These are phyloP conservation scores for Parauchenoglanis ngamensis DNA, from an alignment of 2,797 vertebrate genomes.

Conservation along the genomic window DNA sequence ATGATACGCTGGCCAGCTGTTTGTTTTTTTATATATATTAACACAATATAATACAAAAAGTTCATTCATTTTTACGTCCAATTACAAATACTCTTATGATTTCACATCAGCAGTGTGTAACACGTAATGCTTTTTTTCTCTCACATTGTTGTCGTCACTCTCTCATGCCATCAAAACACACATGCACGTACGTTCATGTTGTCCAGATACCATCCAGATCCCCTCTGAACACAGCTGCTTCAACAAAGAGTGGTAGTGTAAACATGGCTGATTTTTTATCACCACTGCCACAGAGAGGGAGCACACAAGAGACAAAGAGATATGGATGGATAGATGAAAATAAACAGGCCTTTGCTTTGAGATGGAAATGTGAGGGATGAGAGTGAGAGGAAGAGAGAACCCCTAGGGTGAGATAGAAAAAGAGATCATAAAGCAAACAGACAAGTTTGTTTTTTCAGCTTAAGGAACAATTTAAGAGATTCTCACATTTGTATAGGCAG, in stretches of 20 bases:
- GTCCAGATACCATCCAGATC: constrained; percentile 72
- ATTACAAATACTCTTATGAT: background rate
- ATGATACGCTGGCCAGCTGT: background rate
- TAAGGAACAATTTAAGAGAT: constrained; percentile 28
- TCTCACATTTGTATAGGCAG: constrained; percentile 16
- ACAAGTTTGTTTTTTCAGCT: constrained; percentile 44
- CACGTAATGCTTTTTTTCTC: constrained; percentile 25
- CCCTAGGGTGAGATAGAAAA: constrained; percentile 43
- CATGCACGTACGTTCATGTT: constrained; percentile 64
- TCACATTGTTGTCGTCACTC: constrained; percentile 43
- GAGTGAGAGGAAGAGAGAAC: constrained; percentile 39
- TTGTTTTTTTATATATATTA: background rate
- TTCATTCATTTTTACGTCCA: background rate
- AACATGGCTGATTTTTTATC: constrained; percentile 69
- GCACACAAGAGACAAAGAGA: constrained; percentile 28
- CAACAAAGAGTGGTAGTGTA: constrained; percentile 75
- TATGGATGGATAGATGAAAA: constrained; percentile 68
- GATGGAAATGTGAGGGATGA: constrained; percentile 63
- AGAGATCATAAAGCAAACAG: constrained; percentile 41
- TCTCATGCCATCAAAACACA: constrained; percentile 75
- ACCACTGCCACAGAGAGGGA: constrained; percentile 70
- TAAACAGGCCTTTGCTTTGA: constrained; percentile 74
- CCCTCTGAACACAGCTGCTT: constrained; percentile 81
- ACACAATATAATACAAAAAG: background rate
- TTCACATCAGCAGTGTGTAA: constrained; percentile 1